phyloP scores from a whole-genome alignment of 30 jellyfish, hydroid and myxozoan genomes.

The Pseudorhiza aurosa region DNA sequence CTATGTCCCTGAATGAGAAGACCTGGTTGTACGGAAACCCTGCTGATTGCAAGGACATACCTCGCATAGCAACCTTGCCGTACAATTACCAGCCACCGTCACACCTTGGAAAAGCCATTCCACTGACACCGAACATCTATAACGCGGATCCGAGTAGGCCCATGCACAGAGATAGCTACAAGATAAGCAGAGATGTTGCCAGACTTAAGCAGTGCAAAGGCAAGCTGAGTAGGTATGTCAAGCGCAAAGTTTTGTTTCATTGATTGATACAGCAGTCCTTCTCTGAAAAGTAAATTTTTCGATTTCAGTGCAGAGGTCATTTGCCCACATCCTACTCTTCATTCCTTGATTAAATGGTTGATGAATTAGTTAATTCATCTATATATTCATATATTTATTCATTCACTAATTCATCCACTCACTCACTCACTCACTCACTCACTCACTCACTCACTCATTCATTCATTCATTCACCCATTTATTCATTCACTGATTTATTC shows the following conservation, averaged over 20 bases:
- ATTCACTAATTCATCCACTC: background rate
- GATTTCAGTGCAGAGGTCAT: background rate
- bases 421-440: background rate
- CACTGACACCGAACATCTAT: slow-evolving; percentile 76
- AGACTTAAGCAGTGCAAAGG: slow-evolving; percentile 78
- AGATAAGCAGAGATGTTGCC: slow-evolving; percentile 38
- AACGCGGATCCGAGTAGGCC: slow-evolving; percentile 92
- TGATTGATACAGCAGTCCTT: too few relatives aligned
- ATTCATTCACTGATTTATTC: background rate
- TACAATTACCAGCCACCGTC: slow-evolving; percentile 94
- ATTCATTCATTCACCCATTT: too few relatives aligned
- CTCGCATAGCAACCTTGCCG: slow-evolving; percentile 77
- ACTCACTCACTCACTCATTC: background rate
- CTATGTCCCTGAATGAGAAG: slow-evolving; percentile 4
- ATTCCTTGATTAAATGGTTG: background rate
- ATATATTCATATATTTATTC: background rate
- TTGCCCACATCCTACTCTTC: background rate
- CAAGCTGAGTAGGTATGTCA: slow-evolving; percentile 73
- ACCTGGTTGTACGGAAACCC: slow-evolving; percentile 58
- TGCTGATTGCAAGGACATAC: slow-evolving; percentile 57
- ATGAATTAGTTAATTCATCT: background rate
- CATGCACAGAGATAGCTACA: slow-evolving; percentile 61
- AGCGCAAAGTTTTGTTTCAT: background rate
- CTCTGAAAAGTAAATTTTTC: background rate
- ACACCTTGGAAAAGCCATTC: slow-evolving; percentile 75